phyloP scores from a whole-genome alignment of 2,888 invertebrate genomes.

The Muschampia plurimacula region DNA sequence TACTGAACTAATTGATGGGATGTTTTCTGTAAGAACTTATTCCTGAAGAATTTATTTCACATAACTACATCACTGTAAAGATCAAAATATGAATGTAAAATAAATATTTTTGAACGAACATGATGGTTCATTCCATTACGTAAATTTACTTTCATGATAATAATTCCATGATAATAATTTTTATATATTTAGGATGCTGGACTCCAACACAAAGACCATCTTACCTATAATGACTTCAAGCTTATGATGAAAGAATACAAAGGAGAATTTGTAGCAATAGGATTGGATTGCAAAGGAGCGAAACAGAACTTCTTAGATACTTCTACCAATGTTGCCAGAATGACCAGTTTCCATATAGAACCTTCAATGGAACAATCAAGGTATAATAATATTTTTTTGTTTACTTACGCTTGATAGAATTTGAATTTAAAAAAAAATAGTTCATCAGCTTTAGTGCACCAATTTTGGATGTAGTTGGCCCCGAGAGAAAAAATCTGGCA shows the following conservation, averaged over 20 bases:
- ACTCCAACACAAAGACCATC: slow-evolving; percentile 94
- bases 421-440: too few species aligned
- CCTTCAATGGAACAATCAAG: slow-evolving; percentile 89
- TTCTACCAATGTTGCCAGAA: slow-evolving; percentile 96
- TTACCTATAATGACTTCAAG: slow-evolving; percentile 96
- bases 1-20: slow-evolving; percentile 96
- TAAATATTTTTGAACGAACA: too few species aligned
- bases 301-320: slow-evolving; percentile 98
- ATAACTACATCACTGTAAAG: too few species aligned
- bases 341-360: slow-evolving; percentile 97
- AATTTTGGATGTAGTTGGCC: too few species aligned
- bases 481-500: too few species aligned
- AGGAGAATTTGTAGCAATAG: slow-evolving; percentile 97
- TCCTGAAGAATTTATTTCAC: too few species aligned
- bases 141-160: too few species aligned
- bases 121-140: too few species aligned
- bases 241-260: slow-evolving; percentile 98
- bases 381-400: slow-evolving; percentile 49
- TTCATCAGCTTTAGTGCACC: too few species aligned
- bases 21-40: slow-evolving; percentile 90
- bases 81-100: too few species aligned
- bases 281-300: slow-evolving; percentile 97
- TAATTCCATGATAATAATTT: neutral
- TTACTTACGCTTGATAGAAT: too few species aligned
- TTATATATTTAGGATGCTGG: slow-evolving; percentile 90